A percentile compares a stretch with the other conserved stretches of the same genome.
phyloP scores from a whole-genome alignment of 2,113 vertebrate genomes.

The Dicerorhinus sumatrensis region DNA sequence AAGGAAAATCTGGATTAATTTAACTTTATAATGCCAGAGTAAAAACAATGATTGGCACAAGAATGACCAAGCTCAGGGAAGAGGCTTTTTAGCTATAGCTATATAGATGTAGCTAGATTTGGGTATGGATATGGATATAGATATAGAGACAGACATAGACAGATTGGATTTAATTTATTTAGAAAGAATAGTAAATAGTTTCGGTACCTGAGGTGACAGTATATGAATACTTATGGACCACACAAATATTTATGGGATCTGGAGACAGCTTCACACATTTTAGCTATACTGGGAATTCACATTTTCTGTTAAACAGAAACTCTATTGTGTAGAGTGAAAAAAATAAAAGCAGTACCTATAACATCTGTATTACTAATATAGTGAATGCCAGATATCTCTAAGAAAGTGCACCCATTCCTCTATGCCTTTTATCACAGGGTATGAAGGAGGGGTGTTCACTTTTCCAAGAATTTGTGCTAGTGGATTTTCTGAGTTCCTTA shows the following conservation, averaged over 20 bases:
- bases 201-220: neutral
- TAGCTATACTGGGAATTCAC: neutral
- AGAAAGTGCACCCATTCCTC: neutral
- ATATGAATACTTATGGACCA: neutral
- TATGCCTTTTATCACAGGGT: neutral
- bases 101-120: neutral
- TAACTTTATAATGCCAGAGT: neutral
- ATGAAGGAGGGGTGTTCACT: neutral
- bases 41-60: neutral
- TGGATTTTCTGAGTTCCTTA: neutral
- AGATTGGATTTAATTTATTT: neutral
- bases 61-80: neutral
- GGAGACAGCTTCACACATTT: neutral
- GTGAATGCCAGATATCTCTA: neutral
- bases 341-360: neutral
- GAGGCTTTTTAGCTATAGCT: neutral
- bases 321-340: neutral
- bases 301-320: constrained; percentile 5
- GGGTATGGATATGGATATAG: neutral
- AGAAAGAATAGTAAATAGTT: neutral
- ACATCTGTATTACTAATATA: neutral
- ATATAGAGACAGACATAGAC: neutral
- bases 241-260: neutral
- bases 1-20: neutral
- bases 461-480: neutral